Evolutionary conservation across 2,113 vertebrate species (phyloP).

Genomic region (Thalassarche chlororhynchos): DNA sequence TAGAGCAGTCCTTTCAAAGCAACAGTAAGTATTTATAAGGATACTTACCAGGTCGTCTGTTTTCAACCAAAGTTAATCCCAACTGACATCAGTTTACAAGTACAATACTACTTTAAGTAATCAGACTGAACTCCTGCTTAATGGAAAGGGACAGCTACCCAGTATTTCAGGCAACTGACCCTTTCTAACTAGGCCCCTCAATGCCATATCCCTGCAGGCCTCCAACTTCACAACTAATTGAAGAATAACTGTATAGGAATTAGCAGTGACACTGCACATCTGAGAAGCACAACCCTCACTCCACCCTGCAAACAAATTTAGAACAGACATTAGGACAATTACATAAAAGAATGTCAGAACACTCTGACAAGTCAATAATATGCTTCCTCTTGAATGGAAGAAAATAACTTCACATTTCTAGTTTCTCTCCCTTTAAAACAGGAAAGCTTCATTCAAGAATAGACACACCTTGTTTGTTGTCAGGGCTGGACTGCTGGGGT

Average conservation of each 20-base stretch:
- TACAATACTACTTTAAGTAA: accelerated
- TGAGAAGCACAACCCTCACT: neutral
- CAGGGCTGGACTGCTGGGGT: neutral
- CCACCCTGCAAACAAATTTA: neutral
- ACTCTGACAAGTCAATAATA: neutral
- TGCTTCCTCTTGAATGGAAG: neutral
- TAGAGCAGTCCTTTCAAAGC: neutral
- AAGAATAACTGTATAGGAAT: neutral
- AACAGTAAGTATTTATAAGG: neutral
- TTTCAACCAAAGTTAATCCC: neutral
- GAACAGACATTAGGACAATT: neutral
- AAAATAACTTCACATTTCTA: neutral
- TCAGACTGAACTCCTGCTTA: neutral
- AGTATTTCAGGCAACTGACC: accelerated
- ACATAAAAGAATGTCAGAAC: neutral
- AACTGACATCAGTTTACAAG: neutral
- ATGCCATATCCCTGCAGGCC: neutral
- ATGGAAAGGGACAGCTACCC: neutral
- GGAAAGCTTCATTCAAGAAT: neutral
- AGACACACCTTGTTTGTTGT: neutral
- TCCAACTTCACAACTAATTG: neutral
- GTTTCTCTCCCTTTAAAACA: neutral
- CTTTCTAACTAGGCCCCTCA: neutral
- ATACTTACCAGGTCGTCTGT: neutral
- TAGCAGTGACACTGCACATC: neutral